Percentiles rank a stretch among this genome's conserved stretches.
Evolutionary conservation across 1,140 invertebrate genomes (phyloP).

Genomic region (Lamellibrachia luymesi): DNA sequence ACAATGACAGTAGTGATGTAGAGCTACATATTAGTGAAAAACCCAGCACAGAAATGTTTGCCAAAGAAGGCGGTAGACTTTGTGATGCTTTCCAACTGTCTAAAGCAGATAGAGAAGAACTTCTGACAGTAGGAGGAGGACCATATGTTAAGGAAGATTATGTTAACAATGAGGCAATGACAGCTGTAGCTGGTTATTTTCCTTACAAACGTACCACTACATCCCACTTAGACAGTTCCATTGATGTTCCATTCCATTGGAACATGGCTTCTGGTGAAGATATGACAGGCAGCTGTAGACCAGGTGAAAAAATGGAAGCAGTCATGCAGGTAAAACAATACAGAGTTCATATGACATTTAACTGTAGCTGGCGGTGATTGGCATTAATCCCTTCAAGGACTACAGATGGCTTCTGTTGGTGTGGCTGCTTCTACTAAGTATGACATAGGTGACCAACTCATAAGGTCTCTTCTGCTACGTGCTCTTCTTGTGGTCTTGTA

Average conservation of each 20-base stretch:
- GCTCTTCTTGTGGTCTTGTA: background rate
- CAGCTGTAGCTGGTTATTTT: background rate
- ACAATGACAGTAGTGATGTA: background rate
- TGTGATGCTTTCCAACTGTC: too few species aligned
- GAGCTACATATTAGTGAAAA: background rate
- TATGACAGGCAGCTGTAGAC: background rate
- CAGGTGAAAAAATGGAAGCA: background rate
- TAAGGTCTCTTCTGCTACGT: background rate
- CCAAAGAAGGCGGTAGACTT: too few species aligned
- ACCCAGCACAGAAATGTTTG: background rate
- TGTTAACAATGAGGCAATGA: background rate
- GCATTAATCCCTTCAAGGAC: background rate
- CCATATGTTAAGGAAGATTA: background rate
- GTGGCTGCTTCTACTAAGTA: background rate
- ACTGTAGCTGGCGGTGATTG: background rate
- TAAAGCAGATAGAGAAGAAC: background rate
- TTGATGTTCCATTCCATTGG: background rate
- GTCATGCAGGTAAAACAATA: background rate
- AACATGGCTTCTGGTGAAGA: background rate
- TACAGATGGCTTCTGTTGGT: background rate
- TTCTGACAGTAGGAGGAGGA: background rate
- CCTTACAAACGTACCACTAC: background rate
- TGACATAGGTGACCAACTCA: background rate
- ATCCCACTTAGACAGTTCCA: background rate
- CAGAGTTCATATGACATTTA: background rate